Conservation (phyloP, 2,797 vertebrate genomes). For the Nothura maculosa region DNA sequence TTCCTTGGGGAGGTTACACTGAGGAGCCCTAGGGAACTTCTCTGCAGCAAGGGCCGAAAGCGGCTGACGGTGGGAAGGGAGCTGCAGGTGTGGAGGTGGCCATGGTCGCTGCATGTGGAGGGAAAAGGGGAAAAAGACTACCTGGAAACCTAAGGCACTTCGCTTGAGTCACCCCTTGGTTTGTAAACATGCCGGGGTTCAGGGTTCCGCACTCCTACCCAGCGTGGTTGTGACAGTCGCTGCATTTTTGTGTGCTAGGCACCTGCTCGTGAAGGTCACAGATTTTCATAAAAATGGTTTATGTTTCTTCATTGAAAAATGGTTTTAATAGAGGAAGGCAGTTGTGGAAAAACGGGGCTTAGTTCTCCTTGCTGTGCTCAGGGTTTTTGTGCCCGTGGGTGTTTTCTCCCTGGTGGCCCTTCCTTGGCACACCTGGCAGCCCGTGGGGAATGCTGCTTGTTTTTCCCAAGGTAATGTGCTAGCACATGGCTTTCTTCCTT, state of each 20-base stretch:
- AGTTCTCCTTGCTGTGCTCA: neutral
- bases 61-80: neutral
- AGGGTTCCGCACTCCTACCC: neutral
- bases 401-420: neutral
- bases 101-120: neutral
- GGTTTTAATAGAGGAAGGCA: neutral
- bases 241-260: constrained; percentile 27
- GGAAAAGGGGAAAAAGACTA: neutral
- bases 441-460: neutral
- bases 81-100: neutral
- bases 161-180: constrained; percentile 24
- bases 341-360: neutral
- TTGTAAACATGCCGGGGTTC: constrained; percentile 8
- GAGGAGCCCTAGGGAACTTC: neutral
- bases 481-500: neutral
- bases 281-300: neutral
- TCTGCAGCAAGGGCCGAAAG: accelerated
- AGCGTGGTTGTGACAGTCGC: neutral
- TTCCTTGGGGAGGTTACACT: neutral
- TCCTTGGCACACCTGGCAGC: neutral
- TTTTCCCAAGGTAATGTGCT: neutral
- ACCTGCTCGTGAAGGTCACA: neutral
- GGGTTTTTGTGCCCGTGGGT: neutral
- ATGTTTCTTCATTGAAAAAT: no score
- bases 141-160: neutral